These are phyloP conservation scores for Plecturocebus donacophilus DNA, from an alignment of 2,113 vertebrate genomes.

Conservation along the genomic window DNA sequence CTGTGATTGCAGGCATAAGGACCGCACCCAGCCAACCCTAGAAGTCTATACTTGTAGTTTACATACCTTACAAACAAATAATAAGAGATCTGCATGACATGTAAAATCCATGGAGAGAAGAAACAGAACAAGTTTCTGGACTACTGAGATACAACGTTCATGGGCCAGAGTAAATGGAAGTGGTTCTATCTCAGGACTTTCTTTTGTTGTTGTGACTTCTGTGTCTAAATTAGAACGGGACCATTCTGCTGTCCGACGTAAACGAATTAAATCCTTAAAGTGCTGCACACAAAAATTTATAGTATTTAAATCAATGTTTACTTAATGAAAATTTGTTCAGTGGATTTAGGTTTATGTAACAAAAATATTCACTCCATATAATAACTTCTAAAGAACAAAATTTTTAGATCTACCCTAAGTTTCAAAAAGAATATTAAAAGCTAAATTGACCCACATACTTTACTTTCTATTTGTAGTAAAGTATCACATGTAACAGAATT, in stretches of 20 bases:
- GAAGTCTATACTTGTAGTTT: not conserved
- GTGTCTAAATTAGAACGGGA: conserved; percentile 96
- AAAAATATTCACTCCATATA: not conserved
- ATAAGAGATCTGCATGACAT: conserved; percentile 97
- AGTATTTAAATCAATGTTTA: conserved; percentile 34
- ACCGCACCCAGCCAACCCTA: not conserved
- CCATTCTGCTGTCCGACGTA: conserved; percentile 98
- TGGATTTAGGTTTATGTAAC: not conserved
- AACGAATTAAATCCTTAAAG: conserved; percentile 98
- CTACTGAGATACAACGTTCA: conserved; percentile 97
- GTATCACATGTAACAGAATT: not conserved
- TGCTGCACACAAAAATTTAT: conserved; percentile 87
- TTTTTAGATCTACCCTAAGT: not conserved
- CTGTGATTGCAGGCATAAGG: too few relatives aligned
- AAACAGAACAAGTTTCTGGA: conserved; percentile 97
- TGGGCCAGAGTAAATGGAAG: conserved; percentile 98
- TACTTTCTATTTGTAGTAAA: not conserved
- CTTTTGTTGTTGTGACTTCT: conserved; percentile 94
- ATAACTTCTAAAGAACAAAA: not conserved
- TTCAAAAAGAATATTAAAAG: conserved; percentile 20
- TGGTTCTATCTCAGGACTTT: conserved; percentile 95
- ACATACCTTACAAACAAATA: conserved; percentile 98
- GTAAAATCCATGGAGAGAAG: conserved; percentile 99
- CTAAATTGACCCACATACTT: not conserved
- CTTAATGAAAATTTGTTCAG: not conserved